Base-by-base conservation (phyloP, 2,113 vertebrate species). In the Casuarius casuarius region DNA sequence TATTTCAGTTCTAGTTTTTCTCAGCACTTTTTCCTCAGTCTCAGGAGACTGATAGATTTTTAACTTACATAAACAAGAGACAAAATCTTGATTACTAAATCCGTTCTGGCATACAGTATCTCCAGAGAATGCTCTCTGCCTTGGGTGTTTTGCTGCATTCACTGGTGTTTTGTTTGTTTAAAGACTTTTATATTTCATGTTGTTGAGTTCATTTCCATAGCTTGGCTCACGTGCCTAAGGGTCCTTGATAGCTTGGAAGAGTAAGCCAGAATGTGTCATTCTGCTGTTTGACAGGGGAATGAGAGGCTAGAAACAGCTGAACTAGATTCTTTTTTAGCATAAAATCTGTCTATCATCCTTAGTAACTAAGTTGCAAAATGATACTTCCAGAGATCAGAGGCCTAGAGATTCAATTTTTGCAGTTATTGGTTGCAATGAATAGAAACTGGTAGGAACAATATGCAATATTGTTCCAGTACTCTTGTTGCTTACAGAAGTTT, bases 31-130 rank as follows among this genome's bases (percentile, higher is more conserved):
- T 58, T 17, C 56, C 56, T 31, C 29, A 58, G 18, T 59, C 42
- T 23, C 2, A 2, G 38, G 49, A 72, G 22, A 62, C 38, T 44
- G 51, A 68, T 87, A 29, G 40, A 63, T 65, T 49, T 78, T 22
- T 40, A 51, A 33, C 49, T 89, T 87, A 66, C 46, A 86, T 61
- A 74, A 84, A 26, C 46, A 91, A 59, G 38, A 59, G 8, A n/a
- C 66, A 38, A 71, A 58, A 73, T 96, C 73, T 79, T 88, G n/a
- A 66, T 63, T 91, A 71, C 35, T 90, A 21, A 85, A 73, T 97
- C 29, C 61, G 5, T 10, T 90, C 72, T 87, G 73, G 56, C 49
- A 65, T 21, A 31, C 3, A 56, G 25, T 40, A 51, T 68, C 66
- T 94, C 54, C 52, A 83, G 73, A 77, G 65, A 51, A 29, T 28